These are phyloP conservation scores for Esox masquinongy DNA, from an alignment of 2,797 vertebrate species.

Conservation along the genomic window DNA sequence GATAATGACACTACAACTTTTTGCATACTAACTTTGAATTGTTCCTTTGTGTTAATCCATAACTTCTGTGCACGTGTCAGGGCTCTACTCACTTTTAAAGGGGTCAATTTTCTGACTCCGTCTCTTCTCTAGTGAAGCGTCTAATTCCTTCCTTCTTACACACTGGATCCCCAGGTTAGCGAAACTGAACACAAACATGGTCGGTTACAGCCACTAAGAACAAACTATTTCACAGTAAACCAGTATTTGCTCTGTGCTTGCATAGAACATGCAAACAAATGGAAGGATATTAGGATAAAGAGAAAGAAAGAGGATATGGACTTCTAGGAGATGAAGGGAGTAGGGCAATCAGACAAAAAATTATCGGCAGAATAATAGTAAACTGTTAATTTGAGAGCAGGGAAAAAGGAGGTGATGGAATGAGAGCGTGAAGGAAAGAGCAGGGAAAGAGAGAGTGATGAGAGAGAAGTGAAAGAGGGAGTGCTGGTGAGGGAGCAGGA, in stretches of 20 bases:
- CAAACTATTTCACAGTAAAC: background rate
- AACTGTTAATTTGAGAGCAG: too few species aligned
- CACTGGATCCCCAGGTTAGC: slow-evolving; percentile 94
- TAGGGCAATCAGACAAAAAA: too few species aligned
- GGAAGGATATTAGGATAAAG: too few species aligned
- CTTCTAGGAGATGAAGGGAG: background rate
- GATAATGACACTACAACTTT: background rate
- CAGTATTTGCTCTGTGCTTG: background rate
- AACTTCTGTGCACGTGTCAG: background rate
- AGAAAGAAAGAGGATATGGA: background rate
- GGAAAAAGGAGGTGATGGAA: background rate
- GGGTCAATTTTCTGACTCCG: slow-evolving; percentile 89
- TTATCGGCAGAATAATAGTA: too few species aligned
- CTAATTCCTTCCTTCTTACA: slow-evolving; percentile 90
- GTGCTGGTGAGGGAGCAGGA: too few species aligned
- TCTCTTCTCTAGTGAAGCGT: slow-evolving; percentile 83
- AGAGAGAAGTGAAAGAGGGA: too few species aligned
- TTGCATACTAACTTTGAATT: background rate
- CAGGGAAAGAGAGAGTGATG: too few species aligned
- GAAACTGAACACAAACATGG: slow-evolving; percentile 73
- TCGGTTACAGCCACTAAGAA: background rate
- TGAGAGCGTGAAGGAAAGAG: background rate
- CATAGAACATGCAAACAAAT: background rate
- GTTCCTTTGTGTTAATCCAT: background rate
- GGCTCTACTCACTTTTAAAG: slow-evolving; percentile 82